Conservation (phyloP, 1,140 invertebrate genomes). For the Platorchestia sp. region DNA sequence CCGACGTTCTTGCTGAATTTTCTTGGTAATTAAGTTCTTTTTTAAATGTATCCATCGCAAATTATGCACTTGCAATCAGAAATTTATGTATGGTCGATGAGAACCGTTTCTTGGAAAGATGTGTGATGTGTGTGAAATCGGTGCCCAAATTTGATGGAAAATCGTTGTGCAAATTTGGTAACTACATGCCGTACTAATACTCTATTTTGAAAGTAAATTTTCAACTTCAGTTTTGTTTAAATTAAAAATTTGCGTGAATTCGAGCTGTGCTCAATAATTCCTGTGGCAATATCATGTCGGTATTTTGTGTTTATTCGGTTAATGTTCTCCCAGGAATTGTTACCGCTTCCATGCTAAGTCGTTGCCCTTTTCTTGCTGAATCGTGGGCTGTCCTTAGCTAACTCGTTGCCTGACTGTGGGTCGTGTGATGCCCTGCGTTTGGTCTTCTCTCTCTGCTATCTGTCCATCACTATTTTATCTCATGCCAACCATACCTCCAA, state of each 20-base stretch:
- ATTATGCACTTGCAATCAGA: neutral
- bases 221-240: neutral
- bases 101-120: neutral
- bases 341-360: neutral
- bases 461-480: constrained; percentile 46
- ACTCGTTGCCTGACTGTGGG: neutral
- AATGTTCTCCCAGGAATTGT: neutral
- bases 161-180: too few relatives aligned
- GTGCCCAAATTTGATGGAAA: neutral
- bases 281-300: neutral
- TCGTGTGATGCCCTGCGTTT: neutral
- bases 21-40: neutral
- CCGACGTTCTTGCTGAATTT: neutral
- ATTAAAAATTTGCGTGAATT: neutral
- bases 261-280: neutral
- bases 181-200: too few relatives aligned
- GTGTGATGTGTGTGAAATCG: neutral
- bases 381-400: neutral
- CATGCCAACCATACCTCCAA: constrained; percentile 1
- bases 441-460: constrained; percentile 19
- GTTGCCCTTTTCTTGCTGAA: neutral
- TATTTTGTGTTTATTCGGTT: neutral
- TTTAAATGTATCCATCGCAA: neutral
- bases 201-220: neutral
- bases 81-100: neutral